These are phyloP conservation scores for Parnassius glacialis DNA, from an alignment of 2,888 invertebrate genomes.

Conservation along the genomic window DNA sequence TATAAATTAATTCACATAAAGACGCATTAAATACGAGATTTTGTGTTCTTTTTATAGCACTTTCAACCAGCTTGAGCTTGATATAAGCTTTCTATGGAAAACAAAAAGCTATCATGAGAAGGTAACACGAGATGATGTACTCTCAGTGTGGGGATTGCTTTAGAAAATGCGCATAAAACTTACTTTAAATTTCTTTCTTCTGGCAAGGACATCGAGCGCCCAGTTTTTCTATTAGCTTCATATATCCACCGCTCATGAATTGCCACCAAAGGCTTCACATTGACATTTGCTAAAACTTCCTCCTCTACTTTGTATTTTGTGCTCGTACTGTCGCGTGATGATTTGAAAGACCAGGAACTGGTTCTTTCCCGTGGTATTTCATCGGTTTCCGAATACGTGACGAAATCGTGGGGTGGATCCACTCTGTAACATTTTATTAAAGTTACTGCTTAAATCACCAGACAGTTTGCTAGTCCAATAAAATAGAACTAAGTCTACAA, in stretches of 20 bases:
- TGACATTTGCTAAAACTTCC: slow-evolving; percentile 59
- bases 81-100: too few relatives aligned
- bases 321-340: slow-evolving; percentile 33
- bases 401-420: slow-evolving; percentile 44
- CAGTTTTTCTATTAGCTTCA: slow-evolving; percentile 66
- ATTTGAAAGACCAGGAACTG: slow-evolving; percentile 49
- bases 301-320: slow-evolving; percentile 49
- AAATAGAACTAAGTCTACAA: background rate
- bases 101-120: too few relatives aligned
- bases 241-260: slow-evolving; percentile 75
- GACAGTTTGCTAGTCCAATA: background rate
- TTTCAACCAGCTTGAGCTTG: too few relatives aligned
- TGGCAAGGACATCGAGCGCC: slow-evolving; percentile 64
- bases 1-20: too few relatives aligned
- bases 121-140: too few relatives aligned
- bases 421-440: slow-evolving; percentile 36
- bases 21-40: too few relatives aligned
- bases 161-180: too few relatives aligned
- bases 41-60: too few relatives aligned
- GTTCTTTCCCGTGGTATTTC: slow-evolving; percentile 42
- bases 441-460: too few relatives aligned
- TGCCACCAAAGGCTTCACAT: slow-evolving; percentile 71
- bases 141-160: too few relatives aligned
- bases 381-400: slow-evolving; percentile 42
- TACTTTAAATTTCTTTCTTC: slow-evolving; percentile 45